Percentiles rank a stretch among this genome's conserved stretches.
phyloP scores from a whole-genome alignment of 2,888 invertebrate species.

The Lycia hirtaria region DNA sequence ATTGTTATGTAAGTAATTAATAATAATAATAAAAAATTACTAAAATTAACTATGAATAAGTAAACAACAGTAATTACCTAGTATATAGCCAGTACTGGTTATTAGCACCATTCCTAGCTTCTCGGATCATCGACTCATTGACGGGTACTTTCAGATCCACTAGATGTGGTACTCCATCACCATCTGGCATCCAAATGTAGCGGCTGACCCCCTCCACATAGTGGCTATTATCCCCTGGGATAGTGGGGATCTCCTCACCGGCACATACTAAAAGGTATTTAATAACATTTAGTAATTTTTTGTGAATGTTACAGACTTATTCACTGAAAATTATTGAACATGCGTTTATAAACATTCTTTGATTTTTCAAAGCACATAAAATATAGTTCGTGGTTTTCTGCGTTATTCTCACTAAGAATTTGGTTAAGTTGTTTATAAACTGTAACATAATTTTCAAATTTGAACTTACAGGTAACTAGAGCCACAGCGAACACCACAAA shows the following conservation, averaged over 20 bases:
- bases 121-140: conserved; percentile 36
- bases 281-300: too few relatives aligned
- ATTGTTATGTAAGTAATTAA: neutral
- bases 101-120: conserved; percentile 55
- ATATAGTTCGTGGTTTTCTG: too few relatives aligned
- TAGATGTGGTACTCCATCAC: conserved; percentile 56
- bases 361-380: too few relatives aligned
- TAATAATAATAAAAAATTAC: neutral
- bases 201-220: conserved; percentile 64
- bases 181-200: conserved; percentile 68
- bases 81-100: conserved; percentile 66
- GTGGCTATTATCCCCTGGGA: conserved; percentile 63
- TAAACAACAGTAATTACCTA: conserved; percentile 41
- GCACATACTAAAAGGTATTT: conserved; percentile 55
- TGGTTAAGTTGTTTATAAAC: too few relatives aligned
- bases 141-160: conserved; percentile 59
- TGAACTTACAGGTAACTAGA: neutral
- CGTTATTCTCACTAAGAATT: too few relatives aligned
- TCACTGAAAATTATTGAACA: too few relatives aligned
- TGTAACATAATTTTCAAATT: too few relatives aligned
- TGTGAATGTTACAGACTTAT: too few relatives aligned
- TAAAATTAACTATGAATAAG: neutral
- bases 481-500: neutral
- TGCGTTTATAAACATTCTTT: too few relatives aligned
- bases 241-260: conserved; percentile 48